Evolutionary conservation across 2,113 vertebrate genomes (phyloP).

Genomic region (Triplophysa rosa): DNA sequence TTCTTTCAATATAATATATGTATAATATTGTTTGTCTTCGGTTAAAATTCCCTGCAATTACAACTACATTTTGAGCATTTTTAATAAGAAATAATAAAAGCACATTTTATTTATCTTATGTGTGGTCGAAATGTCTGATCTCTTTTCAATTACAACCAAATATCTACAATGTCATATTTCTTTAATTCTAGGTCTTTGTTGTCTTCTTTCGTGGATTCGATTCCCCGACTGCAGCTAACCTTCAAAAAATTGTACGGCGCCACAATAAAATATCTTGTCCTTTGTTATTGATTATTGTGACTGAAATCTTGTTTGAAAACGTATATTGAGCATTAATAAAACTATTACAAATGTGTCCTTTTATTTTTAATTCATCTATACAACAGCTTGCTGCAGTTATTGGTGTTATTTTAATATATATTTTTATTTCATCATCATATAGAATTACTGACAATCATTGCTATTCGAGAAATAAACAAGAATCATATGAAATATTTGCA

Average conservation of each 20-base stretch:
- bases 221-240: not conserved
- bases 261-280: not conserved
- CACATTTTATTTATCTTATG: too few species aligned
- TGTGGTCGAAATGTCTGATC: too few species aligned
- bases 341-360: not conserved
- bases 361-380: not conserved
- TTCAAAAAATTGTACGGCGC: not conserved
- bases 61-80: too few species aligned
- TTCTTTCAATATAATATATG: not conserved
- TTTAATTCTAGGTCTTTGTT: too few species aligned
- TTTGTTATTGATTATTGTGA: not conserved
- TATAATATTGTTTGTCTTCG: too few species aligned
- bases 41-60: too few species aligned
- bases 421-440: not conserved
- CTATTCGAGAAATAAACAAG: too few species aligned
- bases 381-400: not conserved
- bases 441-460: too few species aligned
- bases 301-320: not conserved
- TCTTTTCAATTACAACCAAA: too few species aligned
- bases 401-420: not conserved
- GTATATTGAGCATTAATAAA: not conserved
- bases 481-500: not conserved
- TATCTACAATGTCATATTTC: too few species aligned
- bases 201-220: not conserved
- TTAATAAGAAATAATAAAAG: too few species aligned